These are phyloP conservation scores for Microctenopoma lineatum DNA, from an alignment of 2,797 vertebrate genomes.

Conservation along the genomic window DNA sequence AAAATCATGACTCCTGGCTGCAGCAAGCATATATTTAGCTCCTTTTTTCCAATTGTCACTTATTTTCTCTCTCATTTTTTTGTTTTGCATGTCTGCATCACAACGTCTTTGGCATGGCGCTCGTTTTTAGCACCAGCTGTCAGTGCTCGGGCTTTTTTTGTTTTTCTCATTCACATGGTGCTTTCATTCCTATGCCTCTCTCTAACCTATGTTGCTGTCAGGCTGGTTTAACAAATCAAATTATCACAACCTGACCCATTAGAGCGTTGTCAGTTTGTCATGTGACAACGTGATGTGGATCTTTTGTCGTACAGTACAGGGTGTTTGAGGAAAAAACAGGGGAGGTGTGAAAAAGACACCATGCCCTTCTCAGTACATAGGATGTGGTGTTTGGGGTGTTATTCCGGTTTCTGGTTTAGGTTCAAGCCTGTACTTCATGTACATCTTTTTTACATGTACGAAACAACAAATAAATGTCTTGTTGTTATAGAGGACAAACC, in stretches of 20 bases:
- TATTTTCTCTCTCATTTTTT: conserved; percentile 27
- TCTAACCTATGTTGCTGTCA: conserved; percentile 20
- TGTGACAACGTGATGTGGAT: conserved; percentile 12
- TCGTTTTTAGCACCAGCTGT: conserved; percentile 18
- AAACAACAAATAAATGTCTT: neutral
- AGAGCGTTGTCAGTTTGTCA: conserved; percentile 6
- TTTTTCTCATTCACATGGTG: conserved; percentile 5
- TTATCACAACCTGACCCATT: conserved; percentile 8
- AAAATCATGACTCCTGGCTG: conserved; percentile 45
- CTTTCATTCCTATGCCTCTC: conserved; percentile 3
- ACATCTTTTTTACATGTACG: neutral
- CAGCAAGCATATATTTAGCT: conserved; percentile 62
- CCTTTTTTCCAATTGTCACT: conserved; percentile 34
- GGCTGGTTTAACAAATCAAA: conserved; percentile 7
- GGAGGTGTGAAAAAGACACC: neutral
- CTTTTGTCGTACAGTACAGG: neutral
- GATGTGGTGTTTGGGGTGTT: neutral
- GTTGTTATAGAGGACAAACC: too few relatives aligned
- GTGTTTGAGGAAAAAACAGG: conserved; percentile 1
- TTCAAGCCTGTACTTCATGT: conserved; percentile 3
- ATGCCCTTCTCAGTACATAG: neutral
- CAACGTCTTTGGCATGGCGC: conserved; percentile 11
- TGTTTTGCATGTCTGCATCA: conserved; percentile 23
- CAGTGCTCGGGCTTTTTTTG: conserved; percentile 9
- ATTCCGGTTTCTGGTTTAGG: neutral